These are phyloP conservation scores for Dryobota labecula DNA, from an alignment of 2,888 invertebrate species.

Conservation along the genomic window DNA sequence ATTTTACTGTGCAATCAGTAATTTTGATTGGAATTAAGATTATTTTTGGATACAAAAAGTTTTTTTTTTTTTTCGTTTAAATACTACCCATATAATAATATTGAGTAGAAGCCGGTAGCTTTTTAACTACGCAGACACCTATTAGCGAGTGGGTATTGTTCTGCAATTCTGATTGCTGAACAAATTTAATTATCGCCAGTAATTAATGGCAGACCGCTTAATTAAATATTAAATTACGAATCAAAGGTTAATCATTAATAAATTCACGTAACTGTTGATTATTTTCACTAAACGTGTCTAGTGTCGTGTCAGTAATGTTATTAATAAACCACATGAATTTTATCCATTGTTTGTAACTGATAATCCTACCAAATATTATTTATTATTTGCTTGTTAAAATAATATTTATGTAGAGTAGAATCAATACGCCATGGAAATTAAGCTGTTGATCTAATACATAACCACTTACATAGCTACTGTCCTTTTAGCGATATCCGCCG, in stretches of 20 bases:
- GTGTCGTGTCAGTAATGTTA: background rate
- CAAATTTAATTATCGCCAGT: conserved; percentile 4
- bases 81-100: too few species aligned
- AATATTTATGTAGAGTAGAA: background rate
- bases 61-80: too few species aligned
- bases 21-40: too few species aligned
- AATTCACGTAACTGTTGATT: background rate
- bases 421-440: too few species aligned
- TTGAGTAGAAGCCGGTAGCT: background rate
- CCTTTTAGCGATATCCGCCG: background rate
- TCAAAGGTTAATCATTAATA: background rate
- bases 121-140: background rate
- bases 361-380: background rate
- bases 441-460: too few species aligned
- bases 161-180: conserved; percentile 1
- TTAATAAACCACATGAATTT: background rate
- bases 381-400: background rate
- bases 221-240: background rate
- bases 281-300: background rate
- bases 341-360: background rate
- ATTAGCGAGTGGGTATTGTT: background rate
- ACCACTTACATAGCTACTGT: background rate
- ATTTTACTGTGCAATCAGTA: too few species aligned
- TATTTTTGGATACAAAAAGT: too few species aligned
- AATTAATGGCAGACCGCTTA: conserved; percentile 12